Evolutionary conservation across 2,888 invertebrate genomes (phyloP), one percentile per base, ranked within the genome.

Genomic region (Nebria salina): DNA sequence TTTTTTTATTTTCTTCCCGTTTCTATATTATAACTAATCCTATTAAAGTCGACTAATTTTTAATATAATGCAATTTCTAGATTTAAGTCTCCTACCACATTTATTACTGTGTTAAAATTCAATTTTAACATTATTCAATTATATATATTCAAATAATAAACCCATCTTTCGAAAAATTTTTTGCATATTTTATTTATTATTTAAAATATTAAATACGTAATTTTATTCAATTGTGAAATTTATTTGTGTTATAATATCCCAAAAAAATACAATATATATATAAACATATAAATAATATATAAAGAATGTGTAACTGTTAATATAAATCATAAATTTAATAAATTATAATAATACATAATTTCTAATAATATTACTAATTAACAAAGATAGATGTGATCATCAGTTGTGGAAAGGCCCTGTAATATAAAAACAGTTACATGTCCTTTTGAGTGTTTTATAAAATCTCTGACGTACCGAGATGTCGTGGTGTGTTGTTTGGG

Each of bases 371-470:
- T 54, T 6, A 54, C 1, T 7, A 54, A 54, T 34, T 13, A 54
- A 11, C 11, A 54, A 11, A 43, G 9, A 74, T 54, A 74, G 20
- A 26, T 25, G 25, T 25, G 72, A 34, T n/a, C 34, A 26, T 72
- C 34, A n/a, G n/a, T 8, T 54, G 15, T 41, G 20, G 15, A 43
- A 34, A 26, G 34, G 26, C 15, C 79, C 74, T 79, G 74, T 68
- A 79, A 79, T 79, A 79, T 74, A 65, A 79, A 68, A 79, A 75
- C 79, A 79, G 79, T 74, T 79, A 79, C 79, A 72, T 65, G 26
- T 15, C 65, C 13, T 76, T 9, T 43, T 68, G 76, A 68, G 66
- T 72, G 9, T 68, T n/a, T 8, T 25, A 68, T 25, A 68, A 68
- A 25, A 68, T 68, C 25, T 26, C 34, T n/a, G 26, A 72, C 72